Evolutionary conservation across 2,888 invertebrate genomes (phyloP), one percentile per base, ranked within the genome.

Genomic region (Gryllus longicercus): DNA sequence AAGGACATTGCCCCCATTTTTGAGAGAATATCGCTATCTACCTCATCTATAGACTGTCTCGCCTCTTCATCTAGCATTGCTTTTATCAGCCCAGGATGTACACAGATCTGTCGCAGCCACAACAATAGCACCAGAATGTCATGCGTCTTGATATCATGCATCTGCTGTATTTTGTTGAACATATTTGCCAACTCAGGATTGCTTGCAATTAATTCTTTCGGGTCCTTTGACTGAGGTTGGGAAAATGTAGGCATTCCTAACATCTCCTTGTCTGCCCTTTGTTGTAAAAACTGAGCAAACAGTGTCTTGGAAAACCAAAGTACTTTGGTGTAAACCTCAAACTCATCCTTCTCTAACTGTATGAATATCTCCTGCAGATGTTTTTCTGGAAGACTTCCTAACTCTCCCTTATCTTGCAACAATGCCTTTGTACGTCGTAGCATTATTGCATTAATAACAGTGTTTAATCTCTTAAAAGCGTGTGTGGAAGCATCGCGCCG

Each of bases 401-500:
- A 87, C 79, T 88, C 88, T 0, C 95, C 95, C 14, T 88, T 87
- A 78, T 88, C 87, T 84, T 93, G 92, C 12, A 95, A 89, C 86
- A 97, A 94, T 14, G 87, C 88, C 87, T 99, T 99, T 0, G 97
- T 97, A 76, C 99, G 90, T 0, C 98, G 90, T 82, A 99, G 88
- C 89, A 99, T 91, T 1, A 99, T 85, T 10, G 93, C 92, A 81
- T 95, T 95, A 88, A 96, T 93, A 0, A 98, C 89, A 0, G 95
- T 93, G 85, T 93, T 92, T n/a, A 98, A 88, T 2, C 98, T 90
- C 83, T 92, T 91, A 80, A n/a, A n/a, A n/a, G n/a, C n/a, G n/a
- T n/a, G n/a, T n/a, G n/a, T n/a, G n/a, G n/a, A n/a, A n/a, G n/a
- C n/a, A n/a, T n/a, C n/a, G n/a, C n/a, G n/a, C n/a, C n/a, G n/a